Base-by-base conservation (phyloP, 2,797 vertebrate genomes). In the Acomys russatus region DNA sequence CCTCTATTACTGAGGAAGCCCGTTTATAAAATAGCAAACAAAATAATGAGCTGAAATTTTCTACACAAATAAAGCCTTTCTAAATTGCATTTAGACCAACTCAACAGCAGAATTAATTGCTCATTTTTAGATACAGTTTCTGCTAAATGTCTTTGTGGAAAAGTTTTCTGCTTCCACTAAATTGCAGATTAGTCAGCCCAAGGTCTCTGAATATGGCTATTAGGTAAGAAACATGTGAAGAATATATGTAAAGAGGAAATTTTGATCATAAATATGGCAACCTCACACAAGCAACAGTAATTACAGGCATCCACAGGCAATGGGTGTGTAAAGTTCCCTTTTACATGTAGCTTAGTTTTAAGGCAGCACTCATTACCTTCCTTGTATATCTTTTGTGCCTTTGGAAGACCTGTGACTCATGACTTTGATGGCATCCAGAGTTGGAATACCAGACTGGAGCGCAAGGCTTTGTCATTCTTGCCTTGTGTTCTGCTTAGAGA, bases 231-330 rank as follows among this genome's bases (percentile, higher is more conserved):
- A 86, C 94, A 92, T 79, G 12, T 79, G 12, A 95, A 88, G 28
- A 94, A 56, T 88, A 23, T 8, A 20, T 82, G 49, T 35, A 71
- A 90, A 64, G 54, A 79, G n/a, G 70, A 96, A 96, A 95, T 14
- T 80, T n/a, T n/a, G 77, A 35, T 93, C 88, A 74, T 91, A 96
- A 94, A 96, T 92, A 77, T 82, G 73, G 74, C 94, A 96, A 63
- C 79, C 92, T 79, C 56, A n/a, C 56, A 88, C 64, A 73, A 25
- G 51, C 1, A 33, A 3, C 3, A 1, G 94, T 92, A 97, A 87
- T 94, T 91, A 93, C 11, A 90, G 38, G 56, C 0, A 11, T 18
- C 97, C 70, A 6, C 9, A 56, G 63, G 64, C 20, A 92, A 78
- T n/a, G 96, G 88, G 95, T 92, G 95, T 49, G 28, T 95, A 64